phyloP scores from a whole-genome alignment of 35 echinoderm and acorn worm species.

The Stichopus chloronotus region DNA sequence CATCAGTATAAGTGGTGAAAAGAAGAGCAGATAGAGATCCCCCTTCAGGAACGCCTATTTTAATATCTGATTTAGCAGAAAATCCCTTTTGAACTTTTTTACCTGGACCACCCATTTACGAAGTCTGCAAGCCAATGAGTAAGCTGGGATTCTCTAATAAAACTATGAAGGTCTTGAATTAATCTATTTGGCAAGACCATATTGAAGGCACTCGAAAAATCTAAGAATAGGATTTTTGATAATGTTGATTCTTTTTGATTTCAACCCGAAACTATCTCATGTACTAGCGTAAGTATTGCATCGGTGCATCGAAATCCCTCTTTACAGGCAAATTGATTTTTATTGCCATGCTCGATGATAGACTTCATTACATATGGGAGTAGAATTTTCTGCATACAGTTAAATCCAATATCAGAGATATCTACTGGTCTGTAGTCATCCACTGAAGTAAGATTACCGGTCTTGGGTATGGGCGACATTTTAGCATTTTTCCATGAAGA shows the following conservation, averaged over 20 bases:
- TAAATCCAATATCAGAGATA: not conserved
- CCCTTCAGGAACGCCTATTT: not conserved
- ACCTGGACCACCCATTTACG: not conserved
- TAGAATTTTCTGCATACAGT: constrained; percentile 35
- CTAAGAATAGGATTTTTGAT: not conserved
- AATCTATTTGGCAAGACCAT: not conserved
- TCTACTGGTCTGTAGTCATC: constrained; percentile 44
- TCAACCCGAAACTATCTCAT: not conserved
- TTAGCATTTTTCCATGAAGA: constrained; percentile 17
- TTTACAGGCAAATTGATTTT: constrained; percentile 5
- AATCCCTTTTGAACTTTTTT: not conserved
- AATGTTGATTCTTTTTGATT: constrained; percentile 22
- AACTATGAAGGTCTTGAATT: not conserved
- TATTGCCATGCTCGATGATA: not conserved
- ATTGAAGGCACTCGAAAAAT: not conserved
- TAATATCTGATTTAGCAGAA: not conserved
- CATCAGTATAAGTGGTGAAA: not conserved
- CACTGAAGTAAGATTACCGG: not conserved
- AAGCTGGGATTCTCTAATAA: not conserved
- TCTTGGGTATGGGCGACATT: not conserved
- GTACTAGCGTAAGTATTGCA: constrained; percentile 10
- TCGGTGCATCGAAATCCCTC: constrained; percentile 7
- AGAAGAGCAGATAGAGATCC: not conserved
- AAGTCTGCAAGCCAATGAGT: not conserved
- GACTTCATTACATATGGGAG: not conserved